Evolutionary conservation across 2,797 vertebrate species (phyloP).

Genomic region (Microctenopoma stevenorrisi): DNA sequence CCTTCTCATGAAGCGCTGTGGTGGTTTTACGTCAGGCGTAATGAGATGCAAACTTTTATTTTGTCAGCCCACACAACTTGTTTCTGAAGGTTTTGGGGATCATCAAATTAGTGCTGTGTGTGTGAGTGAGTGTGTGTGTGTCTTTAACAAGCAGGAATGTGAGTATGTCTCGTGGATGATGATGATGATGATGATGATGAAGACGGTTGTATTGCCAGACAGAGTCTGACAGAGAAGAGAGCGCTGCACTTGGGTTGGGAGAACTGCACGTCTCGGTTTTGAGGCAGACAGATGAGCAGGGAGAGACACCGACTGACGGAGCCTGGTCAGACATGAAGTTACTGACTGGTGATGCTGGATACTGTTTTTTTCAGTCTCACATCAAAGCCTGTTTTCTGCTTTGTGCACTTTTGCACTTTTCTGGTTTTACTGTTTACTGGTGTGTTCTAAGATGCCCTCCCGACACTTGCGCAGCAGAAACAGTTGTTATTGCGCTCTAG

Average conservation of each 20-base stretch:
- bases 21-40: no score
- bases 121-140: slow-evolving; percentile 6
- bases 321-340: slow-evolving; percentile 37
- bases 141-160: neutral
- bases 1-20: no score
- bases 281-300: slow-evolving; percentile 24
- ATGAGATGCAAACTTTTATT: no score
- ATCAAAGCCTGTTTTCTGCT: slow-evolving; percentile 56
- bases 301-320: slow-evolving; percentile 26
- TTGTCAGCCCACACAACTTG: no score
- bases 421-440: slow-evolving; percentile 19
- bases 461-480: slow-evolving; percentile 21
- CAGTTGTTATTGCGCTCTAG: slow-evolving; percentile 31
- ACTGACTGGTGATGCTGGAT: slow-evolving; percentile 40
- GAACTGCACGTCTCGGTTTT: slow-evolving; percentile 9
- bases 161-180: neutral
- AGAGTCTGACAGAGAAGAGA: neutral
- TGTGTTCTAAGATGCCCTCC: neutral
- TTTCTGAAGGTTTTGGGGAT: no score
- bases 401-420: slow-evolving; percentile 45
- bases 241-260: slow-evolving; percentile 3
- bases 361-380: slow-evolving; percentile 42
- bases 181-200: neutral
- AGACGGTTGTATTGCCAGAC: neutral
- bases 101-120: neutral